Evolutionary conservation across 2,888 invertebrate species (phyloP), one percentile per base, ranked within the genome.

Genomic region (Ophraella communa): DNA sequence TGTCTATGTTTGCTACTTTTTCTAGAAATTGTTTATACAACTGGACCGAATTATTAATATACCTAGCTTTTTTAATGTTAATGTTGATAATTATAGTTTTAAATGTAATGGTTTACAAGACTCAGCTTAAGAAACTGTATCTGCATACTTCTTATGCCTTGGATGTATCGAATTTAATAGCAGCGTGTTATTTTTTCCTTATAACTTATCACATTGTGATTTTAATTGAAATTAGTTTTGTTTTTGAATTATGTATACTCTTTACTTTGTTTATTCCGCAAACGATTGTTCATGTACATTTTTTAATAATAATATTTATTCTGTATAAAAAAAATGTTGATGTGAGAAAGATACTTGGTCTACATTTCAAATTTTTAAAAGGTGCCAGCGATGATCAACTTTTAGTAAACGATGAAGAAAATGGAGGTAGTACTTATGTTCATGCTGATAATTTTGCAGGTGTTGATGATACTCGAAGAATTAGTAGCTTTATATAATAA

Each of bases 391-490:
- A 57, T 24, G 52, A 49, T 20, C 24, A 44, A 30, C 30, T 5
- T 7, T 30, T 60, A 17, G 24, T 52, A 2, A 18, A 5, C 7
- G 14, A 60, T 44, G 17, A 44, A 30, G 60, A 52, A 44, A 44
- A 27, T 60, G 42, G 51, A 56, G 30, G 20, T 11, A 44, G 18
- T 27, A 60, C 52, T 42, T 60, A 60, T 35, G 52, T 60, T 2
- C 60, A 60, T 42, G 60, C 60, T n/a, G 60, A 60, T 44, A 52
- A 60, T 52, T 60, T 60, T 53, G 60, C 52, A n/a, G 53, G 60
- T 21, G 52, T 60, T 21, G 60, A 60, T 7, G 60, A 60, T 30
- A 60, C 42, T 27, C 24, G 60, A 33, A 23, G 60, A 14, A 60
- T 60, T 24, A 27, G 52, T n/a, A 52, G 23, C 30, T 52, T 60